Evolutionary conservation across 2,888 invertebrate genomes (phyloP).

Genomic region (Drosophila rubida): DNA sequence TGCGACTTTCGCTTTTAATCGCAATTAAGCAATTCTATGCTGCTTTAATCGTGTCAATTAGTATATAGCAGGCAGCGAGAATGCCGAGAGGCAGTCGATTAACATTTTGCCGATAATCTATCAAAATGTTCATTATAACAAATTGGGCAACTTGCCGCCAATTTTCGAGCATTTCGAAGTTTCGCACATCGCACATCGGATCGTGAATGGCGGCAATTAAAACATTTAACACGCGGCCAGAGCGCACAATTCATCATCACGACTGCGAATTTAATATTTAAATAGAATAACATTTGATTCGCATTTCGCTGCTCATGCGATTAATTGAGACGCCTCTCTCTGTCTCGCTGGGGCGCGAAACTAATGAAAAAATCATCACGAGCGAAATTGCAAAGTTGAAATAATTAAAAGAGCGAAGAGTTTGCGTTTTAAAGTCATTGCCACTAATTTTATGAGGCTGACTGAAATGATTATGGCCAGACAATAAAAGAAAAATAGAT

Average conservation of each 20-base stretch:
- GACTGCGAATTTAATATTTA: slow-evolving; percentile 50
- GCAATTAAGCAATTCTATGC: not conserved
- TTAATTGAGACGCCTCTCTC: no score
- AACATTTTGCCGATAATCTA: slow-evolving; percentile 30
- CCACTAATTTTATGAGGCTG: slow-evolving; percentile 71
- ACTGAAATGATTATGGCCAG: slow-evolving; percentile 74
- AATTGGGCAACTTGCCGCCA: slow-evolving; percentile 58
- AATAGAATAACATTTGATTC: slow-evolving; percentile 39
- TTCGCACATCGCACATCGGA: slow-evolving; percentile 44
- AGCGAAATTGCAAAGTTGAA: slow-evolving; percentile 30
- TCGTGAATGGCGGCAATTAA: slow-evolving; percentile 71
- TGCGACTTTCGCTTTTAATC: no score
- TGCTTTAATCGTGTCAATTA: not conserved
- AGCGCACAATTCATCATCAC: slow-evolving; percentile 49
- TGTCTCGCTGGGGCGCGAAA: slow-evolving; percentile 64
- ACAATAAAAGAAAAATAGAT: slow-evolving; percentile 50
- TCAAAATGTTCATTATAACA: slow-evolving; percentile 46
- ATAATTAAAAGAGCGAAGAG: slow-evolving; percentile 14
- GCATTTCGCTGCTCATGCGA: slow-evolving; percentile 22
- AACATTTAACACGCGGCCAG: slow-evolving; percentile 65
- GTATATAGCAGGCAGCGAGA: no score
- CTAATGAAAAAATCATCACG: slow-evolving; percentile 59
- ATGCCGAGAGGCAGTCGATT: slow-evolving; percentile 18
- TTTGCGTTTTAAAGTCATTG: slow-evolving; percentile 69
- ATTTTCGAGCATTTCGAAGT: slow-evolving; percentile 64